Percentiles rank a stretch among this genome's conserved stretches.
phyloP scores from a whole-genome alignment of 2,888 invertebrate species.

The Frankliniella intonsa region DNA sequence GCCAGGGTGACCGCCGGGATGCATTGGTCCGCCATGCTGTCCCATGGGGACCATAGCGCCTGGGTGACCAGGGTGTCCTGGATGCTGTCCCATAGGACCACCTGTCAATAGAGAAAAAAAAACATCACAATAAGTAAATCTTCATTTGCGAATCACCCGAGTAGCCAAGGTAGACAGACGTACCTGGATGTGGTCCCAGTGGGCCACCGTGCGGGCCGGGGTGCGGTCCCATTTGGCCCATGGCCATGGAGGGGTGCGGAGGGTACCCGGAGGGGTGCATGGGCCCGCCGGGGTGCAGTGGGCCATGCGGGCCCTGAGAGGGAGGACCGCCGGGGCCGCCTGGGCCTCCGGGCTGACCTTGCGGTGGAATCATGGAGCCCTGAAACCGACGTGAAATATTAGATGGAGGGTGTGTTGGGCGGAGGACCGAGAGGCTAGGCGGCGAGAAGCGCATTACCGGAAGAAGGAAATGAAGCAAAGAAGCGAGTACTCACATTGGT shows the following conservation, averaged over 20 bases:
- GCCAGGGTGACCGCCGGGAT: slow-evolving; percentile 28
- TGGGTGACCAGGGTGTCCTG: slow-evolving; percentile 1
- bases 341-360: slow-evolving; percentile 35
- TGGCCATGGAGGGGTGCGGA: background rate
- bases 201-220: background rate
- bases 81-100: background rate
- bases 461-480: background rate
- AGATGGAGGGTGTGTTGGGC: background rate
- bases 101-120: background rate
- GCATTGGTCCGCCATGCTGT: background rate
- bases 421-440: background rate
- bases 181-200: background rate
- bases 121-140: background rate
- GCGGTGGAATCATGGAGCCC: background rate
- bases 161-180: background rate
- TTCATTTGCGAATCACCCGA: background rate
- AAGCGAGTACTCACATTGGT: background rate
- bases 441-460: background rate
- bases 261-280: background rate
- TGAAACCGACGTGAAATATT: background rate
- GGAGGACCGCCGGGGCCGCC: slow-evolving; percentile 28
- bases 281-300: slow-evolving; percentile 36
- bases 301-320: slow-evolving; percentile 31
- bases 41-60: background rate
- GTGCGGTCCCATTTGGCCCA: background rate